These are phyloP conservation scores for Lasioglossum albipes DNA, from an alignment of 1,140 invertebrate species.

Conservation along the genomic window DNA sequence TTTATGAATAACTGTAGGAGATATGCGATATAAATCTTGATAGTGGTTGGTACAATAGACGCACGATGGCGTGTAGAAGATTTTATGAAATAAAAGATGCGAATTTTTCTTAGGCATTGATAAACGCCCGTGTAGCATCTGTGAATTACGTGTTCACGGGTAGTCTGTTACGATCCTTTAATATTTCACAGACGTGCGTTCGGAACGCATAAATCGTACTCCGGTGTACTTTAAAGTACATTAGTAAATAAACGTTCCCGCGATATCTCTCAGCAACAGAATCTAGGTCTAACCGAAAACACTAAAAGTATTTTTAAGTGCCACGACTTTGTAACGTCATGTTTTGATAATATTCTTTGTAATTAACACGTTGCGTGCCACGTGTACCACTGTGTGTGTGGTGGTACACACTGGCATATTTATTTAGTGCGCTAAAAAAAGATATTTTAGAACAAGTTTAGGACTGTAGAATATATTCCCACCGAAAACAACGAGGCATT, in stretches of 20 bases:
- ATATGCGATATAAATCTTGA: constrained; percentile 10
- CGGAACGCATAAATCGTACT: constrained; percentile 34
- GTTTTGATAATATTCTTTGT: not conserved
- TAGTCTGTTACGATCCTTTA: constrained; percentile 26
- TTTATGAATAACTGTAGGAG: constrained; percentile 4
- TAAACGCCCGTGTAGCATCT: constrained; percentile 35
- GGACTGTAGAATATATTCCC: no score
- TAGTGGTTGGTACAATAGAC: constrained; percentile 7
- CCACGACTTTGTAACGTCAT: not conserved
- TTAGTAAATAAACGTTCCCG: constrained; percentile 33
- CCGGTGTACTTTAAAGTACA: constrained; percentile 21
- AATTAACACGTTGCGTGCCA: no score
- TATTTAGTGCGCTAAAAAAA: no score
- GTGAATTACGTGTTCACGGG: constrained; percentile 38
- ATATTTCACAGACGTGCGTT: constrained; percentile 21
- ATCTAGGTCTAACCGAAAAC: not conserved
- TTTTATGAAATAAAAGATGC: constrained; percentile 31
- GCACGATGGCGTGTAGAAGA: not conserved
- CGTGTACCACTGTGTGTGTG: no score
- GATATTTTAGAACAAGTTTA: no score
- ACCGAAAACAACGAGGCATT: no score
- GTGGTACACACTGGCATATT: no score
- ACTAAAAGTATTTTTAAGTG: not conserved
- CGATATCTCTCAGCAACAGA: constrained; percentile 28
- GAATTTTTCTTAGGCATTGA: constrained; percentile 40